Base-by-base conservation (phyloP, 2,888 invertebrate genomes). In the Parelbella ahira region DNA sequence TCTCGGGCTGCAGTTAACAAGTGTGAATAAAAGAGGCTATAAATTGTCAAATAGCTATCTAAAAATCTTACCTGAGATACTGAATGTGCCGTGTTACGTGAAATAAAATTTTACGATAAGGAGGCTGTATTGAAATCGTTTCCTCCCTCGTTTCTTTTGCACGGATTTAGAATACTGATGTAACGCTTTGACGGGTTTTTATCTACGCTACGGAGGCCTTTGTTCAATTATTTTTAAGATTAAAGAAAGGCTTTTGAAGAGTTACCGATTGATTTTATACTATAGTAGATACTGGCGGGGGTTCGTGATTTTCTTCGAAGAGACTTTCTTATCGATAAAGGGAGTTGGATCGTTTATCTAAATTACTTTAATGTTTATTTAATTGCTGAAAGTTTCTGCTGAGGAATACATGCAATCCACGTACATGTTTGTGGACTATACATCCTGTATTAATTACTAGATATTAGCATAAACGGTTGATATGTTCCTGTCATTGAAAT, bases 191-290 rank as follows among this genome's bases (percentile, higher is more conserved):
- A 27, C n/a, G n/a, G 19, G 32, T 19, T 29, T 39, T 25, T 39
- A 39, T 39, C 30, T 32, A n/a, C n/a, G n/a, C 12, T 9, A 11
- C 23, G 23, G 32, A 39, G 18, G 25, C 25, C 39, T 39, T 39
- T 39, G 39, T 39, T 33, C 39, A 39, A 39, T 39, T 33, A 39
- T 39, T 25, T 15, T n/a, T 39, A 12, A 13, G 20, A 24, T 39
- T 32, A 25, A 33, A 33, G 12, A 19, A 32, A 13, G 19, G 24
- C 8, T 32, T 19, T 21, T 13, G 13, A 13, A 18, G 7, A 30
- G 13, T 10, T 11, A 10, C 2, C 36, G 11, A 19, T 21, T 32
- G 7, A 12, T 19, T 10, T 4, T 23, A 10, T 10, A 15, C 7
- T 28, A 15, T 15, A 3, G 15, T 3, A 15, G 15, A 15, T 15